A percentile compares a stretch with the other conserved stretches of the same genome.
These are phyloP conservation scores for Acanthaster planci DNA, from an alignment of 35 echinoderm and acorn worm species.

Conservation along the genomic window DNA sequence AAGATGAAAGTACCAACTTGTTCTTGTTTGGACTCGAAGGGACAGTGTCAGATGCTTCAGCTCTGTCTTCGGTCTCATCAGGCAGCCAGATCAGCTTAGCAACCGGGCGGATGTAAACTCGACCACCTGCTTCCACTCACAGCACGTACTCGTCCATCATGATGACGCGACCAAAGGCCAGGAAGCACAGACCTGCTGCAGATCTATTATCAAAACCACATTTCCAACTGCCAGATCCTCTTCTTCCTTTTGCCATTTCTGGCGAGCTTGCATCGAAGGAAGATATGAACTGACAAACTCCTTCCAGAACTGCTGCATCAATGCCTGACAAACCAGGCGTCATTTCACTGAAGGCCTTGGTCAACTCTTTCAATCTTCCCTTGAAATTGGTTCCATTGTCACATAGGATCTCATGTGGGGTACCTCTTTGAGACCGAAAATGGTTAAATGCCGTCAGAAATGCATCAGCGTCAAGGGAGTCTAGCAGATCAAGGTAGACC, in stretches of 20 bases:
- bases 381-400: constrained; percentile 63
- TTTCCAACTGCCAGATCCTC: not conserved
- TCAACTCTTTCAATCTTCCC: constrained; percentile 20
- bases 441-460: constrained; percentile 39
- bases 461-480: constrained; percentile 31
- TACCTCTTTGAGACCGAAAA: constrained; percentile 37
- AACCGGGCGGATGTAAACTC: not conserved
- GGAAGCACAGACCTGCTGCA: not conserved
- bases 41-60: not conserved
- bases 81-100: not conserved
- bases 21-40: not conserved
- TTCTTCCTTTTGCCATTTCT: not conserved
- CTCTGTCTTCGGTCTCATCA: not conserved
- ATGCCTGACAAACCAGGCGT: not conserved
- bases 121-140: not conserved
- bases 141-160: not conserved
- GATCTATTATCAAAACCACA: not conserved
- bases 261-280: constrained; percentile 29
- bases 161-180: not conserved
- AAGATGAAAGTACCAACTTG: not conserved
- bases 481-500: constrained; percentile 34
- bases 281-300: constrained; percentile 37
- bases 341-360: constrained; percentile 24
- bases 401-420: not conserved
- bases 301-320: constrained; percentile 47